Conservation (phyloP, 2,113 vertebrate genomes). For the Spea multiplicata region DNA sequence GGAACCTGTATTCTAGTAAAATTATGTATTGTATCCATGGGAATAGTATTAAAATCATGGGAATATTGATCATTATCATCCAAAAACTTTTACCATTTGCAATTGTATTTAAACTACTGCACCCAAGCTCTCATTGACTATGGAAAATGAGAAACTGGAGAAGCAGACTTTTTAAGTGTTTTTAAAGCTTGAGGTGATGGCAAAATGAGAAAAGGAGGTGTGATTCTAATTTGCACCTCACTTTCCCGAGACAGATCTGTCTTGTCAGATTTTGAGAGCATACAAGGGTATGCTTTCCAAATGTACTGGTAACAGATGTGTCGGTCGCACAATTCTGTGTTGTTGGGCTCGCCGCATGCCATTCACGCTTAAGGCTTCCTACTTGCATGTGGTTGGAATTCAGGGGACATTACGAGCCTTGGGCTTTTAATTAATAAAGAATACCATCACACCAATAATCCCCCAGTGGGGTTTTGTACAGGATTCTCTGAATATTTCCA, state of each 20-base stretch:
- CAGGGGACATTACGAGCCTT: slow-evolving; percentile 1
- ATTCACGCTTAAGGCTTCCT: slow-evolving; percentile 44
- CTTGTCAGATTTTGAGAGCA: no score
- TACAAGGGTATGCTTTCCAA: slow-evolving; percentile 50
- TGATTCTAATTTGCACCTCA: slow-evolving; percentile 67
- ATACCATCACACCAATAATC: neutral
- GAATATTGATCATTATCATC: no score
- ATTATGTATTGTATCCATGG: no score
- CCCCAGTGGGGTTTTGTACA: slow-evolving; percentile 13
- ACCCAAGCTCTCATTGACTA: no score
- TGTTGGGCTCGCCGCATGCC: slow-evolving; percentile 11
- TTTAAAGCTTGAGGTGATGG: slow-evolving; percentile 61
- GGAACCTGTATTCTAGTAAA: no score
- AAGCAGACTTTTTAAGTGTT: slow-evolving; percentile 54
- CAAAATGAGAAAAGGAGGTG: slow-evolving; percentile 57
- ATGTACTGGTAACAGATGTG: slow-evolving; percentile 53
- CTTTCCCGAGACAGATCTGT: slow-evolving; percentile 49
- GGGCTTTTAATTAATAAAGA: slow-evolving; percentile 29
- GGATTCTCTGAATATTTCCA: neutral
- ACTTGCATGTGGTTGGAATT: neutral
- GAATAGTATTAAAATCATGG: no score
- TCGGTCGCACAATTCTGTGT: slow-evolving; percentile 25
- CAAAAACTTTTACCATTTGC: no score
- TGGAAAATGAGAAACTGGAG: neutral
- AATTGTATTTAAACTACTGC: no score